phyloP scores from a whole-genome alignment of 1,140 invertebrate species.

The Argopecten irradians region DNA sequence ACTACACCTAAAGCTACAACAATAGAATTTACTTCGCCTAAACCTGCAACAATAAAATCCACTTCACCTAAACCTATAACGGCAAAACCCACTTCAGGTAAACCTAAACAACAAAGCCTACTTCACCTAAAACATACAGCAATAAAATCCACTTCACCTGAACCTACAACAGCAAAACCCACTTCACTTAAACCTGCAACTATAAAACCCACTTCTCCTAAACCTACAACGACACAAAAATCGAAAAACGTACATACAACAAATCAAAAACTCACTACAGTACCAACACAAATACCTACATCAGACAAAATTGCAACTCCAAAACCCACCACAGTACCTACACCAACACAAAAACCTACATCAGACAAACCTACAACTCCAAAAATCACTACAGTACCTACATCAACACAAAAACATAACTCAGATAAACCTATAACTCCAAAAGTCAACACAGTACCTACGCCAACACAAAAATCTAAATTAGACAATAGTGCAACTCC shows the following conservation, averaged over 20 bases:
- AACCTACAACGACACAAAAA: conserved; percentile 24
- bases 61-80: neutral
- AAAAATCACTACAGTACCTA: no score
- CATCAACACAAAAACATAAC: neutral
- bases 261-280: neutral
- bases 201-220: neutral
- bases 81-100: neutral
- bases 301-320: neutral
- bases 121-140: no score
- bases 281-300: neutral
- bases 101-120: neutral
- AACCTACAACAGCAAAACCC: neutral
- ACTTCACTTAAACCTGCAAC: neutral
- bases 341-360: no score
- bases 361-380: no score
- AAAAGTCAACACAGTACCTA: neutral
- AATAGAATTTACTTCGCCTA: neutral
- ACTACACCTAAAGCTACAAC: neutral
- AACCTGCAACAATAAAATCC: neutral
- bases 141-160: neutral
- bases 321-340: no score
- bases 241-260: neutral
- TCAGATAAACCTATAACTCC: neutral
- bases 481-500: neutral
- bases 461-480: neutral